Base-by-base conservation (phyloP, 1,140 invertebrate genomes). In the Anthonomus grandis region DNA sequence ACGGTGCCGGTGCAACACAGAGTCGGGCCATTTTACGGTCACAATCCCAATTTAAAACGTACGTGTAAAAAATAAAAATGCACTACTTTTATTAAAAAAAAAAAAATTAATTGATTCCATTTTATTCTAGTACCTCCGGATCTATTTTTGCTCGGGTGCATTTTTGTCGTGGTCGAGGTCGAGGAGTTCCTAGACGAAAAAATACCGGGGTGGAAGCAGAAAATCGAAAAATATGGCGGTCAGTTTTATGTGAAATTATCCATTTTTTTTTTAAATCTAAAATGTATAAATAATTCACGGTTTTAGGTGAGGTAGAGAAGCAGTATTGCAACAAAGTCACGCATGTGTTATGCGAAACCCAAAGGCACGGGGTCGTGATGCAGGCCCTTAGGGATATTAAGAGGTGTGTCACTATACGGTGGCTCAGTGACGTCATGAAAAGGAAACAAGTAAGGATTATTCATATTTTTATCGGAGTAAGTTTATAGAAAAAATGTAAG, bases 331-430 rank as follows among this genome's bases (percentile, higher is more conserved):
- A 84, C 4, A 79, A 89, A 23, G 87, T 95, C 10, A 97, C 95
- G 0, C 95, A 97, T 75, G 85, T 98, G 13, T 75, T 98, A 8
- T 93, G 93, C 70, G 85, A 92, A 62, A 92, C 90, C 9, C 93
- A 95, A 74, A 84, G 87, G 24, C 90, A 91, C 69, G 89, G 91
- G 23, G 83, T 90, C 17, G 91, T 93, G 12, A 90, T 91, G 78
- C 88, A 91, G 70, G 85, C 86, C 59, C 62, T 76, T 5, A 67
- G 79, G 9, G 79, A 81, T 41, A 66, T 57, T 42, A 72, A 73
- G 63, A 54, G 71, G 42, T 91, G 94, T 68, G 90, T 98, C 4
- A 96, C 93, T 4, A 86, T 93, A 8, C 90, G 90, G 75, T 98
- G 95, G 95, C 75, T 98, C 10, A 94, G 90, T 56, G 95, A 97